Percentiles rank a stretch among this genome's conserved stretches.
Evolutionary conservation across 2,113 vertebrate species (phyloP).

Genomic region (Pogona vitticeps): DNA sequence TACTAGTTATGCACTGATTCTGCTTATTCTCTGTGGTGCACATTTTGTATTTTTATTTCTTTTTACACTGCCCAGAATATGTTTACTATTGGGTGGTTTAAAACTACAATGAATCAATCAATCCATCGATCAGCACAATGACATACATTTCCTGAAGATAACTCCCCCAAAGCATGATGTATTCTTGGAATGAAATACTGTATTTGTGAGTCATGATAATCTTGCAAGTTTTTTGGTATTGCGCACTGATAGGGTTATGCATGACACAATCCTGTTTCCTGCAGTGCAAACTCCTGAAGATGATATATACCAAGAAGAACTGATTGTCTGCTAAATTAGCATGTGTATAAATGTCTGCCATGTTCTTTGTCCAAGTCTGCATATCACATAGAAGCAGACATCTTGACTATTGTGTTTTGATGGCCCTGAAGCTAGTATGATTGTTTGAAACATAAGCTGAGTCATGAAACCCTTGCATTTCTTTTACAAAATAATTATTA

Average conservation of each 20-base stretch:
- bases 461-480: neutral
- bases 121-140: neutral
- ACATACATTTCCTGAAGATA: conserved; percentile 15
- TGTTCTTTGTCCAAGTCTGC: neutral
- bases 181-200: neutral
- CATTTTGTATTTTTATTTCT: too few species aligned
- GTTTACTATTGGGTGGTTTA: too few species aligned
- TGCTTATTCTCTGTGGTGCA: too few species aligned
- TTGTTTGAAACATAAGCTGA: neutral
- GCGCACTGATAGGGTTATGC: neutral
- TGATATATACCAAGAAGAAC: neutral
- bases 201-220: neutral
- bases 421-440: neutral
- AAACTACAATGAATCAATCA: too few species aligned
- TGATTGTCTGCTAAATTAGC: neutral
- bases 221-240: neutral
- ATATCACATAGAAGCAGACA: neutral
- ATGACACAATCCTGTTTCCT: conserved; percentile 36
- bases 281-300: neutral
- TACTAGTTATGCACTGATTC: too few species aligned
- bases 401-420: neutral
- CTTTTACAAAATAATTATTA: too few species aligned
- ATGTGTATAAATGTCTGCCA: neutral
- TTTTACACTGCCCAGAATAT: too few species aligned
- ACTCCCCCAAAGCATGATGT: neutral